phyloP scores from a whole-genome alignment of 2,888 invertebrate species.

The Gastrophysa polygoni region DNA sequence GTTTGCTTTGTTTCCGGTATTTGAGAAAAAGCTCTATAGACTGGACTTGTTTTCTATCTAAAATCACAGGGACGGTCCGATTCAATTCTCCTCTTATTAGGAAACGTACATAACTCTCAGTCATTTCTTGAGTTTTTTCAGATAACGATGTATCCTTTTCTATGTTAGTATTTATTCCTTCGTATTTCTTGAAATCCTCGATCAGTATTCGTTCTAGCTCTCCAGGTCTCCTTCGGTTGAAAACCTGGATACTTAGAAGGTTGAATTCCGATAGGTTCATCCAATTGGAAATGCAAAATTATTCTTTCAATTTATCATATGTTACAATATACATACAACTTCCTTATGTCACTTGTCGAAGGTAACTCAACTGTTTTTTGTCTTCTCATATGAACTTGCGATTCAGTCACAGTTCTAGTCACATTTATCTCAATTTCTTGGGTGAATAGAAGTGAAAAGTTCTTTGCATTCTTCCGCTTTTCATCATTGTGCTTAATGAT shows the following conservation, averaged over 20 bases:
- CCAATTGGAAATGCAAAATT: background rate
- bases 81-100: conserved; percentile 9
- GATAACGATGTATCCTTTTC: conserved; percentile 3
- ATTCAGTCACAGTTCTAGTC: conserved; percentile 19
- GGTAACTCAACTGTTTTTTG: conserved; percentile 13
- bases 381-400: conserved; percentile 14
- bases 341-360: conserved; percentile 1
- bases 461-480: conserved; percentile 9
- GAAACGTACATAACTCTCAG: conserved; percentile 11
- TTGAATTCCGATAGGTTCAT: conserved; percentile 18
- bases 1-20: conserved; percentile 10
- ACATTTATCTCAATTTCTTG: conserved; percentile 12
- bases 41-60: conserved; percentile 2
- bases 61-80: conserved; percentile 16
- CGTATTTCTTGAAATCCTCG: conserved; percentile 18
- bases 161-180: conserved; percentile 2
- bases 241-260: conserved; percentile 15
- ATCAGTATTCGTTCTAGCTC: conserved; percentile 18
- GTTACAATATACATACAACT: conserved; percentile 3
- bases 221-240: conserved; percentile 22
- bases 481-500: conserved; percentile 13
- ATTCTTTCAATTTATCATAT: background rate
- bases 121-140: conserved; percentile 6
- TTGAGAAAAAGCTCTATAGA: conserved; percentile 2
- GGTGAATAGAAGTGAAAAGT: conserved; percentile 14